Evolutionary conservation across 2,888 invertebrate genomes (phyloP).

Genomic region (Acronicta alni): DNA sequence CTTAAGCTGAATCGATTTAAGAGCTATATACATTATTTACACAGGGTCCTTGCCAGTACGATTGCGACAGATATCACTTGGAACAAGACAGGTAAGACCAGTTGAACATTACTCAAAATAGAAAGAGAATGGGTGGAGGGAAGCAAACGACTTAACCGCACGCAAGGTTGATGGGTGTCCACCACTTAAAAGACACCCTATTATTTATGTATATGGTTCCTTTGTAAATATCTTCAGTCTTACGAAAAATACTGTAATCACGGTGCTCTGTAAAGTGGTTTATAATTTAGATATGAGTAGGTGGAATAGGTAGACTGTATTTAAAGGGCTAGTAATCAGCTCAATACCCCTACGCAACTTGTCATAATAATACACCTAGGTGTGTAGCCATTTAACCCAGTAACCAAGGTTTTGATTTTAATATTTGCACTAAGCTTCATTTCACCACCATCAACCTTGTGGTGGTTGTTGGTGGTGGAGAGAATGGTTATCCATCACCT

Average conservation of each 20-base stretch:
- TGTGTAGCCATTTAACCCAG: too few relatives aligned
- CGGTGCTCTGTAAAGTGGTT: background rate
- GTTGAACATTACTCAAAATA: slow-evolving; percentile 54
- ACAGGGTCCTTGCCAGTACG: slow-evolving; percentile 30
- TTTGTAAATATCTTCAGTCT: slow-evolving; percentile 3
- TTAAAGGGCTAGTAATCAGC: slow-evolving; percentile 8
- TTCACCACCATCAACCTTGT: too few relatives aligned
- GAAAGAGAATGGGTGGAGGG: slow-evolving; percentile 40
- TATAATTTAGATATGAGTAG: background rate
- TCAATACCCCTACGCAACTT: background rate
- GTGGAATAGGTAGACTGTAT: background rate
- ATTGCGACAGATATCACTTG: slow-evolving; percentile 49
- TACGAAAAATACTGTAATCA: slow-evolving; percentile 14
- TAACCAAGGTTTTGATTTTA: too few relatives aligned
- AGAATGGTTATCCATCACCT: too few relatives aligned
- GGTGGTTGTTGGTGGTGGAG: too few relatives aligned
- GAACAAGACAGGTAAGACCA: slow-evolving; percentile 45
- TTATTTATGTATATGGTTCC: slow-evolving; percentile 22
- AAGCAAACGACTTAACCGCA: slow-evolving; percentile 30
- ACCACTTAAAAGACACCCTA: slow-evolving; percentile 20
- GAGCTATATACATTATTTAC: slow-evolving; percentile 37
- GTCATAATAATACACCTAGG: slow-evolving; percentile 25
- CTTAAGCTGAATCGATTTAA: slow-evolving; percentile 6
- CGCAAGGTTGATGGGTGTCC: slow-evolving; percentile 34
- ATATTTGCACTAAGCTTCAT: too few relatives aligned